Evolutionary conservation across 2,113 vertebrate genomes (phyloP), one percentile per base, ranked within the genome.

Genomic region (Brienomyrus longianalis): DNA sequence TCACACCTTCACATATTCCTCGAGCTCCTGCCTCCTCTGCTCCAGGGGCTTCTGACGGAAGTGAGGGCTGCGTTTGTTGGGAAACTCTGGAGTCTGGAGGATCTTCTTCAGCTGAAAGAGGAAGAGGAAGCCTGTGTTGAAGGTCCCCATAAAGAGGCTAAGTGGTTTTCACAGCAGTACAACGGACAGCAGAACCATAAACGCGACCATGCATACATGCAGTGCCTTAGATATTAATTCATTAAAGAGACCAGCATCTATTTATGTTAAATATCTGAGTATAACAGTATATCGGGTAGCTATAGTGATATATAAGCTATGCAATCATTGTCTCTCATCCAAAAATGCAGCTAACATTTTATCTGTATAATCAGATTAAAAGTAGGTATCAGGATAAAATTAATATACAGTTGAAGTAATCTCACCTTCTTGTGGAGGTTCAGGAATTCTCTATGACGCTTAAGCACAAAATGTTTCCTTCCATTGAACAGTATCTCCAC

Each of bases 401-500:
- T 5, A 39, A 77, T 77, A 13, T 10, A 19, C 5, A 70, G 50
- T 15, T 86, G 45, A 52, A 86, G 27, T 27, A 50, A 86, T 77
- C 94, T 88, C 93, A 98, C 98, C 95, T 94, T 95, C 92, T 97
- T 97, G 93, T 99, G 98, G 39, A 99, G 96, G 0, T 94, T 95
- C 89, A 98, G 97, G 94, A 99, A 99, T 90, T 99, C 98, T 5
- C 97, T 97, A 95, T 95, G 96, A 90, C 97, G 96, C 91, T 96
- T 95, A 1, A 94, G 94, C 54, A 99, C 95, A 0, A 92, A 96
- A 93, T 99, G 98, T 93, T 97, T 97, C 93, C 98, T 96, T 88
- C 96, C 98, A 27, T 97, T 95, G 91, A 95, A 98, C 89, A 97
- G 92, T 90, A 99, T 96, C 89, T 99, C 98, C 88, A 99, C 96